Conservation (phyloP, 2,113 vertebrate genomes). For the Paedocypris sp. region DNA sequence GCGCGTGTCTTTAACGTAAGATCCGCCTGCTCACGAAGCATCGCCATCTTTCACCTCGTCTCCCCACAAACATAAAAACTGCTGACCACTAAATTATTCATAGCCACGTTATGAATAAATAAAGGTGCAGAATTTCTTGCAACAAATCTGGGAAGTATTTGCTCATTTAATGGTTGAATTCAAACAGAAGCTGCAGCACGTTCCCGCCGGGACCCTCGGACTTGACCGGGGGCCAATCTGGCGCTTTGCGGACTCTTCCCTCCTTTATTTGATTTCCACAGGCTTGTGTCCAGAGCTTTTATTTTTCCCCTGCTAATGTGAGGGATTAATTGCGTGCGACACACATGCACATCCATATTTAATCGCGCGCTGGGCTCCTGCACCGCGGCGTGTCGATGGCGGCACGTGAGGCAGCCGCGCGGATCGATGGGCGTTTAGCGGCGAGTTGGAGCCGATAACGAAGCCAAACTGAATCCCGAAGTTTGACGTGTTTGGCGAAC, state of each 20-base stretch:
- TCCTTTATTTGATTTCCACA: conserved; percentile 42
- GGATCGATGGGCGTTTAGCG: too few species aligned
- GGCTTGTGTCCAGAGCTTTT: conserved; percentile 34
- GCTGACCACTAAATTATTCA: conserved; percentile 63
- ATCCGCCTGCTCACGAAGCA: too few species aligned
- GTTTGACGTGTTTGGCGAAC: too few species aligned
- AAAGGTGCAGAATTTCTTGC: conserved; percentile 50
- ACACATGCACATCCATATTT: conserved; percentile 44
- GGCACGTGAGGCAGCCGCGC: conserved; percentile 49
- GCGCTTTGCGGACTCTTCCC: conserved; percentile 31
- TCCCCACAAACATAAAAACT: conserved; percentile 51
- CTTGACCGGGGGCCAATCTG: conserved; percentile 52
- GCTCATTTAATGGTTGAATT: conserved; percentile 57
- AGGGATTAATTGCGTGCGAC: conserved; percentile 34
- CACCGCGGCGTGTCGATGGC: conserved; percentile 57
- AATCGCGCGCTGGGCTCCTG: conserved; percentile 30
- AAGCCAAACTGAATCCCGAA: too few species aligned
- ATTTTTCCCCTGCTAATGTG: conserved; percentile 34
- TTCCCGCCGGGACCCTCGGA: conserved; percentile 46
- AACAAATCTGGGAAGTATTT: conserved; percentile 58
- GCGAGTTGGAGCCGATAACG: too few species aligned
- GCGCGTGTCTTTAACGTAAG: too few species aligned
- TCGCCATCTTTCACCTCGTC: conserved; percentile 45
- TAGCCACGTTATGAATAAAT: conserved; percentile 57
- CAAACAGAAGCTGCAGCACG: conserved; percentile 57